Evolutionary conservation across 2,113 vertebrate genomes (phyloP).

Genomic region (Cottus gobio): DNA sequence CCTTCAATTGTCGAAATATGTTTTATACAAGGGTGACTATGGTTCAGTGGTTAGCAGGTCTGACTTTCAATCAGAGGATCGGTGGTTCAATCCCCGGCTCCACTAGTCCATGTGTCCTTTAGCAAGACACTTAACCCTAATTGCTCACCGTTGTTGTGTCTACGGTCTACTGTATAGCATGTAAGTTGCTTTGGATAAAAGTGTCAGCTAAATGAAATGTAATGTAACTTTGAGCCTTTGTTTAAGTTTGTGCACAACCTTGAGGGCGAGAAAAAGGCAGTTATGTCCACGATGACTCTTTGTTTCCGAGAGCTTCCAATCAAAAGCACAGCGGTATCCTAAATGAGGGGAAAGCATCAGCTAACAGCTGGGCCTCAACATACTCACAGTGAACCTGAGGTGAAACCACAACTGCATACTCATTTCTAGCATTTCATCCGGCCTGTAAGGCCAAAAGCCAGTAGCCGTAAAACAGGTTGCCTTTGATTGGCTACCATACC

Average conservation of each 20-base stretch:
- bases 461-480: conserved; percentile 68
- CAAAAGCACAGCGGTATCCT: conserved; percentile 55
- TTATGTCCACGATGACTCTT: conserved; percentile 59
- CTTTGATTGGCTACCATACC: conserved; percentile 60
- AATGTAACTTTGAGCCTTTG: conserved; percentile 16
- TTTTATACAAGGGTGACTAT: too few species aligned
- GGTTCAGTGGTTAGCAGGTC: too few species aligned
- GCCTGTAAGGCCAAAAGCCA: conserved; percentile 52
- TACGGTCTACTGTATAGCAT: too few species aligned
- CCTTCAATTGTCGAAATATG: conserved; percentile 16
- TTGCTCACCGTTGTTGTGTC: too few species aligned
- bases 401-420: conserved; percentile 76
- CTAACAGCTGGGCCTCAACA: conserved; percentile 69
- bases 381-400: conserved; percentile 68
- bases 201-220: too few species aligned
- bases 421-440: conserved; percentile 66
- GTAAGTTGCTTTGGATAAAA: too few species aligned
- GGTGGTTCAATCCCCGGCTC: too few species aligned
- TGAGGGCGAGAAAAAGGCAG: conserved; percentile 33
- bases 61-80: too few species aligned
- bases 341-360: conserved; percentile 62
- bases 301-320: conserved; percentile 65
- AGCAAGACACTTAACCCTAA: too few species aligned
- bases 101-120: too few species aligned
- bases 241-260: conserved; percentile 31